Conservation (phyloP, 2,113 vertebrate species). For the Crotalus horridus region DNA sequence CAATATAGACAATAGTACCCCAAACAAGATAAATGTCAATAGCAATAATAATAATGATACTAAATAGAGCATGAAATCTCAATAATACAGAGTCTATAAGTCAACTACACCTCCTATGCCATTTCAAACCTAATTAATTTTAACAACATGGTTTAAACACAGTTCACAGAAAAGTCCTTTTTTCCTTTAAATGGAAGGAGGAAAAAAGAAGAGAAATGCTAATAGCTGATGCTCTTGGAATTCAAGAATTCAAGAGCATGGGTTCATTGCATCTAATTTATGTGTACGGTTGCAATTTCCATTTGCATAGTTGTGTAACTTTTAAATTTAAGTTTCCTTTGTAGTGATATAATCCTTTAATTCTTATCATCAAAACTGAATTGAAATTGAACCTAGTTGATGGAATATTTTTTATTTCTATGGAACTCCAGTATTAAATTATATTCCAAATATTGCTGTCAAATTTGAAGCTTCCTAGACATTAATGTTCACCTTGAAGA, state of each 20-base stretch:
- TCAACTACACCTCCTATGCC: neutral
- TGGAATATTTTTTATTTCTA: neutral
- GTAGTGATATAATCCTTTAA: neutral
- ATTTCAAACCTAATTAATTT: neutral
- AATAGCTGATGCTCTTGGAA: neutral
- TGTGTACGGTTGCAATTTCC: neutral
- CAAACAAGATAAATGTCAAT: neutral
- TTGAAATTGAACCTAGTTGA: neutral
- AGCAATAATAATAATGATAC: neutral
- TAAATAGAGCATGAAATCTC: neutral
- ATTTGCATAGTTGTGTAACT: neutral
- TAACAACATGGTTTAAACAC: neutral
- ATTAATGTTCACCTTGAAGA: neutral
- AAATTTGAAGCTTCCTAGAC: neutral
- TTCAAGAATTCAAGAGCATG: neutral
- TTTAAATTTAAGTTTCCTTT: neutral
- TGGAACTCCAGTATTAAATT: neutral
- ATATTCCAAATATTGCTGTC: neutral
- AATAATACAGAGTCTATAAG: neutral
- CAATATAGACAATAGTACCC: neutral
- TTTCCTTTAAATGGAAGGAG: neutral
- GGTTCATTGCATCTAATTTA: neutral
- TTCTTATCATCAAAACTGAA: neutral
- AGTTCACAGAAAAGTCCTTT: neutral
- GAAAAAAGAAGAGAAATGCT: neutral